phyloP scores from a whole-genome alignment of 2,113 vertebrate species.

The Smithornis capensis region DNA sequence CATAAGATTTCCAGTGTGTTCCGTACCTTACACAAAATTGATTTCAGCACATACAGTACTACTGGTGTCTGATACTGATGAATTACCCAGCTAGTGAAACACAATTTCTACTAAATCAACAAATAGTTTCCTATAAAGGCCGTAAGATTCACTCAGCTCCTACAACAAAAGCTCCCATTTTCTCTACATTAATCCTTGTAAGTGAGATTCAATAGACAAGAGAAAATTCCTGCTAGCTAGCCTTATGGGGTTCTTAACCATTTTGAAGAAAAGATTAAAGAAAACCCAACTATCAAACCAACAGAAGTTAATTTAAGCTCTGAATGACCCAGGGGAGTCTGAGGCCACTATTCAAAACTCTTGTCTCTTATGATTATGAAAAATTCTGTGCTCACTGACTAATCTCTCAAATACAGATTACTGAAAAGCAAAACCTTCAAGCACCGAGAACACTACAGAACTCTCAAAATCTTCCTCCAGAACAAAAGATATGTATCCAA shows the following conservation, averaged over 20 bases:
- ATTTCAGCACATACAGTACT: conserved; percentile 63
- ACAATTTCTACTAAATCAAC: conserved; percentile 78
- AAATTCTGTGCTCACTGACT: conserved; percentile 7
- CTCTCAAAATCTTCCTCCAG: not conserved
- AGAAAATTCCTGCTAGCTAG: conserved; percentile 42
- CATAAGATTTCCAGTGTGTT: conserved; percentile 45
- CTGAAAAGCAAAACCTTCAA: conserved; percentile 15
- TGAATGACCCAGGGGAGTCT: not conserved
- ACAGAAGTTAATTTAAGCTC: not conserved
- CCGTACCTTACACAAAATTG: conserved; percentile 67
- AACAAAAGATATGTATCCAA: not conserved
- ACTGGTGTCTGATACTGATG: conserved; percentile 67
- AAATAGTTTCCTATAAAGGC: conserved; percentile 73
- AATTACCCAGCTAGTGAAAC: conserved; percentile 71
- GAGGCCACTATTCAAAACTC: not conserved
- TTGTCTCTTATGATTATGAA: not conserved
- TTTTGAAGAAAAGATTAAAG: not conserved
- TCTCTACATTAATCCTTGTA: conserved; percentile 72
- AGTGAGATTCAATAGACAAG: conserved; percentile 56
- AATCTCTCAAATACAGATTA: not conserved
- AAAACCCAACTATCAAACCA: not conserved
- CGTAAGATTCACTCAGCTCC: conserved; percentile 57
- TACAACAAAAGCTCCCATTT: conserved; percentile 63
- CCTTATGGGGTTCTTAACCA: not conserved
- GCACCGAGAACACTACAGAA: not conserved